Conservation (phyloP, 1,140 invertebrate species). For the Atta cephalotes region DNA sequence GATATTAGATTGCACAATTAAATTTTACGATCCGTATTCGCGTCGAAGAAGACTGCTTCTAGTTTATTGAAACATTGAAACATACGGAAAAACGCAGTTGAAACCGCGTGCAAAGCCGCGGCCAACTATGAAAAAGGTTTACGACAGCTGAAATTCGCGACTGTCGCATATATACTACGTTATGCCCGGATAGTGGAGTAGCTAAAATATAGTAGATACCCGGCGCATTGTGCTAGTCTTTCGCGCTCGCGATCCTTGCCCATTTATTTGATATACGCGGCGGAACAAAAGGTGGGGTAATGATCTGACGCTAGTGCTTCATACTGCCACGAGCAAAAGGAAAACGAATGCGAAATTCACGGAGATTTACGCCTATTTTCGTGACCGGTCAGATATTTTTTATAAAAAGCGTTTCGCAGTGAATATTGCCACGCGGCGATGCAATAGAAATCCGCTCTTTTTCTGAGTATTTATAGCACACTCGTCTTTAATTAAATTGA, state of each 20-base stretch:
- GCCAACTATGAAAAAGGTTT: conserved; percentile 70
- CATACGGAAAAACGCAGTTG: not conserved
- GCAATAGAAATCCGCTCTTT: conserved; percentile 22
- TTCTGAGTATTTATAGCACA: conserved; percentile 41
- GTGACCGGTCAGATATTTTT: conserved; percentile 6
- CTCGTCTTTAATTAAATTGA: conserved; percentile 62
- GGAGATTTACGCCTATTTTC: conserved; percentile 44
- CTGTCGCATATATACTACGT: not conserved
- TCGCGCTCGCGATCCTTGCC: conserved; percentile 21
- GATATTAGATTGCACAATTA: not conserved
- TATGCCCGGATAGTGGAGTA: conserved; percentile 33
- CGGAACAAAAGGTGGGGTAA: conserved; percentile 53
- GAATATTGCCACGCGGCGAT: not conserved
- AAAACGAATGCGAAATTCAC: not conserved
- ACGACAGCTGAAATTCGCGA: conserved; percentile 70
- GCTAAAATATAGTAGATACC: conserved; percentile 67
- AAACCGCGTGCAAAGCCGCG: conserved; percentile 51
- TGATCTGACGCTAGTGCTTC: conserved; percentile 44
- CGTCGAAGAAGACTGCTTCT: not conserved
- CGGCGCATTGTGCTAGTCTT: conserved; percentile 26
- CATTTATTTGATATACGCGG: conserved; percentile 51
- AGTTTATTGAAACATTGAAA: conserved; percentile 64
- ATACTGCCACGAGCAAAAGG: conserved; percentile 13
- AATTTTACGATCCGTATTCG: not conserved
- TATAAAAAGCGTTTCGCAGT: conserved; percentile 3